These are phyloP conservation scores for Macrochelys suwanniensis DNA, from an alignment of 2,797 vertebrate genomes.

Conservation along the genomic window DNA sequence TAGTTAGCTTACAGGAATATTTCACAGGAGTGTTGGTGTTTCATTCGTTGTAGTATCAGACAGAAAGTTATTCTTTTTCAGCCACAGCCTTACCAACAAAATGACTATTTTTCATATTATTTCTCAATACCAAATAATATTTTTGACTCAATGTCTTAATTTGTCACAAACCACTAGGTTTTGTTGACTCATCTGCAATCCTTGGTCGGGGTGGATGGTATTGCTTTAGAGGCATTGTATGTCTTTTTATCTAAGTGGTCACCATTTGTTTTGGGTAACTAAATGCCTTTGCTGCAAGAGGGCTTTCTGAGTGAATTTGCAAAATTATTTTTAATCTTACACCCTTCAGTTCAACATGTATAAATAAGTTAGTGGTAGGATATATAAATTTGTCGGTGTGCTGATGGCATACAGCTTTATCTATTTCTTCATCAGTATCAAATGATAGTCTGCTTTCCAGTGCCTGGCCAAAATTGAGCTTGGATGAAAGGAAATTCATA, in stretches of 20 bases:
- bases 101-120: not conserved
- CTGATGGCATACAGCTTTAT: not conserved
- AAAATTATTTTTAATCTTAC: not conserved
- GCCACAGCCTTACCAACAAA: not conserved
- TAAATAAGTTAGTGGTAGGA: not conserved
- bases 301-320: not conserved
- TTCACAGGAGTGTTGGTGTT: not conserved
- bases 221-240: not conserved
- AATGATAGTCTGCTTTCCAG: not conserved
- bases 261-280: not conserved
- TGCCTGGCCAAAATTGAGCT: not conserved
- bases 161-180: not conserved
- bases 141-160: not conserved
- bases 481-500: not conserved
- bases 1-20: not conserved
- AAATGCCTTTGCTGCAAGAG: not conserved
- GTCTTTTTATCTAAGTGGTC: not conserved
- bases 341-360: not conserved
- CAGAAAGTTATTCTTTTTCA: not conserved
- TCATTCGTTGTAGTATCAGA: not conserved
- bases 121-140: not conserved
- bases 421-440: not conserved
- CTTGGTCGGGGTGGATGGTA: not conserved
- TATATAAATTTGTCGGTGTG: not conserved
- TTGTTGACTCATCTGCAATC: not conserved